Evolutionary conservation across 2,888 invertebrate species (phyloP).

Genomic region (Eurois occulta): DNA sequence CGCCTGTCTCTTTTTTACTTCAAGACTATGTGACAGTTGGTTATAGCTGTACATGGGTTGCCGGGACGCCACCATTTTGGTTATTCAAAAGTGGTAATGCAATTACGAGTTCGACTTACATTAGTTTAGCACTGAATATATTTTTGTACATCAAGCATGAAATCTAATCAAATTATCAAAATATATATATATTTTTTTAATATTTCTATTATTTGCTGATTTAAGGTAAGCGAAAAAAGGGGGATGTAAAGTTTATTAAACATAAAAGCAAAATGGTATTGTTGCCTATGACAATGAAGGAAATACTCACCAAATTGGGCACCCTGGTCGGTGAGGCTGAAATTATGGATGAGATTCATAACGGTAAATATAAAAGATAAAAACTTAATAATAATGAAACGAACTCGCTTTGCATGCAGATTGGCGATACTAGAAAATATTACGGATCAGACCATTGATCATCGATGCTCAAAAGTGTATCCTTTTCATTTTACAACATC

Average conservation of each 20-base stretch:
- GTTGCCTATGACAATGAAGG: conserved; percentile 27
- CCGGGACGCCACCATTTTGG: too few relatives aligned
- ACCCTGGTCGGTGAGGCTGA: conserved; percentile 28
- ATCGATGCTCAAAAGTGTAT: too few relatives aligned
- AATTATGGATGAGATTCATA: conserved; percentile 38
- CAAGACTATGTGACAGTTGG: too few relatives aligned
- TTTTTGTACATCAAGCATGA: too few relatives aligned
- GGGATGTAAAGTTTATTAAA: conserved; percentile 6
- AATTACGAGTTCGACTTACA: too few relatives aligned
- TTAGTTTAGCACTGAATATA: too few relatives aligned
- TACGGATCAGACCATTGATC: too few relatives aligned
- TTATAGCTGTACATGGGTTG: too few relatives aligned
- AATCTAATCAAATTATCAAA: too few relatives aligned
- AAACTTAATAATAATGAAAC: neutral
- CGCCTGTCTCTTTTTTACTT: too few relatives aligned
- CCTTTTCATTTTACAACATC: too few relatives aligned
- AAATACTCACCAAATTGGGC: conserved; percentile 41
- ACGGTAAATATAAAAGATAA: conserved; percentile 28
- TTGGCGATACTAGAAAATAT: neutral
- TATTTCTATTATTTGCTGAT: neutral
- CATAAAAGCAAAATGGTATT: neutral
- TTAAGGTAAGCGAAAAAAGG: conserved; percentile 21
- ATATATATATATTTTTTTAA: neutral
- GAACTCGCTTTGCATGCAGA: neutral
- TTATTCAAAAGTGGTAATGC: too few relatives aligned